These are phyloP conservation scores for Oryzias melastigma DNA, from an alignment of 2,113 vertebrate genomes.

Conservation along the genomic window DNA sequence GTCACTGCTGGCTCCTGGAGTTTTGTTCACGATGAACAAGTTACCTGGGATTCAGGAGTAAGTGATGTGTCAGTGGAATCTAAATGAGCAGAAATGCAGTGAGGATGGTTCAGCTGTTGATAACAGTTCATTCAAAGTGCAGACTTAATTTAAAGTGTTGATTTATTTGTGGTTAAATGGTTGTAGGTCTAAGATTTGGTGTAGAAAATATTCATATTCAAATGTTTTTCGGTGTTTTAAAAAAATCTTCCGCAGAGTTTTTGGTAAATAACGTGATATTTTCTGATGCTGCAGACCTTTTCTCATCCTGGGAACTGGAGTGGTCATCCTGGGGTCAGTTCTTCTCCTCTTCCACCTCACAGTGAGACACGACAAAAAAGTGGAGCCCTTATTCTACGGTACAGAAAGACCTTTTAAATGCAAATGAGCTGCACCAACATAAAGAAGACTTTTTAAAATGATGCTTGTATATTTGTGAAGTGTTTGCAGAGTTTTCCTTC, in stretches of 20 bases:
- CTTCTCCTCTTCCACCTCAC: slow-evolving; percentile 68
- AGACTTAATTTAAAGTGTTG: too few relatives aligned
- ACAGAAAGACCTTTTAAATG: slow-evolving; percentile 6
- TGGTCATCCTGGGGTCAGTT: slow-evolving; percentile 68
- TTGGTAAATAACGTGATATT: not conserved
- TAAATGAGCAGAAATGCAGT: not conserved
- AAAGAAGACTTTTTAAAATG: not conserved
- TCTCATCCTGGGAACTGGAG: slow-evolving; percentile 66
- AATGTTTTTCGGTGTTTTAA: not conserved
- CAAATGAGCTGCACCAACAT: too few relatives aligned
- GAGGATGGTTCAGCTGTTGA: too few relatives aligned
- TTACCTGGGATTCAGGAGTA: slow-evolving; percentile 80
- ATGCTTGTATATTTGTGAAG: slow-evolving; percentile 61
- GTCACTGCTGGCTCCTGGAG: slow-evolving; percentile 79
- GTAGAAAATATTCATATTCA: too few relatives aligned
- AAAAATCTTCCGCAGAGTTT: not conserved
- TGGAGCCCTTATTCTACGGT: slow-evolving; percentile 89
- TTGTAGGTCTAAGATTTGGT: too few relatives aligned
- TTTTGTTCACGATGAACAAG: slow-evolving; percentile 78
- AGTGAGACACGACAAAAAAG: slow-evolving; percentile 54
- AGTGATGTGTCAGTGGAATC: slow-evolving; percentile 60
- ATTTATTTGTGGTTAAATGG: too few relatives aligned
- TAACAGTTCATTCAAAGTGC: too few relatives aligned
- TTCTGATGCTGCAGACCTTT: slow-evolving; percentile 61
- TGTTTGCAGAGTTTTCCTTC: slow-evolving; percentile 83